phyloP scores from a whole-genome alignment of 2,888 invertebrate species.

The Eupithecia abbreviata region DNA sequence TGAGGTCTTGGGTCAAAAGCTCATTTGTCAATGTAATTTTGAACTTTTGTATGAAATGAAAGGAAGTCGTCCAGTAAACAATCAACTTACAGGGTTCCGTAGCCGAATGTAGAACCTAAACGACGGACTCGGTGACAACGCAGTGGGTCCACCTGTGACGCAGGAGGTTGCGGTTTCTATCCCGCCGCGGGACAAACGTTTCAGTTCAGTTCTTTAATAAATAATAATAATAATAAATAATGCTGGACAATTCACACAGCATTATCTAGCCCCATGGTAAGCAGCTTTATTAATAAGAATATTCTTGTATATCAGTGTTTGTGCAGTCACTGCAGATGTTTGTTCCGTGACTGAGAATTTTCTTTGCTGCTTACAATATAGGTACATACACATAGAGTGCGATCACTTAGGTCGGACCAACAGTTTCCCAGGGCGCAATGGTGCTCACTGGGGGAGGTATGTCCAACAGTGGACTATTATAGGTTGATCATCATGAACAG shows the following conservation, averaged over 20 bases:
- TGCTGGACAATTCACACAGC: no score
- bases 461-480: no score
- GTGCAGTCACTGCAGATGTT: not conserved
- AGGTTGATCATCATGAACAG: not conserved
- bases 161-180: not conserved
- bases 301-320: not conserved
- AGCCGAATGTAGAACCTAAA: not conserved
- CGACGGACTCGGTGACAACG: not conserved
- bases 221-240: no score
- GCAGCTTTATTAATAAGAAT: no score
- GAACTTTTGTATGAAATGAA: not conserved
- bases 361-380: not conserved
- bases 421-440: not conserved
- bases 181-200: not conserved
- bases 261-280: no score
- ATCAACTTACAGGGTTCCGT: not conserved
- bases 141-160: no score
- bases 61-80: not conserved
- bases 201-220: no score
- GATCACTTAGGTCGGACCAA: not conserved
- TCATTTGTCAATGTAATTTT: conserved; percentile 10
- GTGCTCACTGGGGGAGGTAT: no score
- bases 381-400: not conserved
- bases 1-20: conserved; percentile 13
- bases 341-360: not conserved